phyloP scores from a whole-genome alignment of 92 coral and sea anemone genomes.

The Zoanthus gigantus region DNA sequence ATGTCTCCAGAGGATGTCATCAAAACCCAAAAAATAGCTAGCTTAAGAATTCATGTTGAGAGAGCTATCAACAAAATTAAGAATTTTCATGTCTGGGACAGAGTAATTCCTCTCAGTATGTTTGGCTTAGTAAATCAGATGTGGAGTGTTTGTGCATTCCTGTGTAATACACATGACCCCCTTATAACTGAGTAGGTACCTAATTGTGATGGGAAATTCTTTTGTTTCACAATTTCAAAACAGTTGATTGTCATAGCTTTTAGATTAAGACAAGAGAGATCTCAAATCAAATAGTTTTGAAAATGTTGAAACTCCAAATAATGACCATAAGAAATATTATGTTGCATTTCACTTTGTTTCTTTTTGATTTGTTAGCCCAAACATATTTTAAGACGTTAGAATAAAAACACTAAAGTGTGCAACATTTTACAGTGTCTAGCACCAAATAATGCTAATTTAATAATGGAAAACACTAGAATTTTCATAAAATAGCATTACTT shows the following conservation, averaged over 20 bases:
- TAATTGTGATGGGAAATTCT: background rate
- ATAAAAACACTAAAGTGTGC: no score
- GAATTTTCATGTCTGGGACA: conserved; percentile 30
- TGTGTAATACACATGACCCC: background rate
- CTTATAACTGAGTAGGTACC: background rate
- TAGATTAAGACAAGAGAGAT: background rate
- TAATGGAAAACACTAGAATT: no score
- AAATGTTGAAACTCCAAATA: background rate
- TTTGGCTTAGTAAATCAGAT: conserved; percentile 1
- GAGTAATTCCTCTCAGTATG: conserved; percentile 1
- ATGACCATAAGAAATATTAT: background rate
- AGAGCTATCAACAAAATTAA: conserved; percentile 21
- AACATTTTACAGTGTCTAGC: no score
- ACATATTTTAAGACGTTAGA: background rate
- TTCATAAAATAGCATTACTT: no score
- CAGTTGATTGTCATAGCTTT: background rate
- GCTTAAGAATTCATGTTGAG: conserved; percentile 11
- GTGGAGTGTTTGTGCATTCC: background rate
- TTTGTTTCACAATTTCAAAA: background rate
- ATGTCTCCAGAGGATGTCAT: conserved; percentile 26
- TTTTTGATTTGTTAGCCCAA: background rate
- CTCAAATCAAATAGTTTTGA: background rate
- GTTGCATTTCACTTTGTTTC: background rate
- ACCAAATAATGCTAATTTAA: no score
- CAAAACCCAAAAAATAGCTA: conserved; percentile 23